Base-by-base conservation (phyloP, 2,888 invertebrate species). In the Galerucella nymphaeae region DNA sequence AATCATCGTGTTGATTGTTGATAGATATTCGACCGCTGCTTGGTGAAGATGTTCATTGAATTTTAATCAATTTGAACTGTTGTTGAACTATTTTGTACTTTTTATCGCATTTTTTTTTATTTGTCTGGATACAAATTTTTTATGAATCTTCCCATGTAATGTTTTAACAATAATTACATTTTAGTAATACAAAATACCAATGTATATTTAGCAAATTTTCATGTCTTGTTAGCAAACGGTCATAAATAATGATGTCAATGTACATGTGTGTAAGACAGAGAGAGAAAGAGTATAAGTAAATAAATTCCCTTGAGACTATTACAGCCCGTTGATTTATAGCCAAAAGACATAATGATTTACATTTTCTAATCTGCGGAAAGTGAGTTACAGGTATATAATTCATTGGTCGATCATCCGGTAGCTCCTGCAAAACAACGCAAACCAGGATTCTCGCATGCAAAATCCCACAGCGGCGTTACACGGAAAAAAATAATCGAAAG, bases 361-460 rank as follows among this genome's bases (percentile, higher is more conserved):
- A 80, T 81, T 82, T 81, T 82, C 81, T 82, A 80, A 81, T 82
- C 79, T 79, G 78, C 79, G 79, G 79, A 81, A 79, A 81, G 80
- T 76, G 80, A 76, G 77, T 76, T 78, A 78, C 79, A 78, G 77
- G 79, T 72, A 75, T 74, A 81, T 82, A 83, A 82, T 76, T 82
- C 82, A 82, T 81, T 76, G 77, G 77, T 64, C 76, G 80, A 77
- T 78, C 82, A 83, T 82, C 82, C 83, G 82, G 83, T 83, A 83
- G 83, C 82, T 77, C 81, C 78, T 79, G 80, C 79, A 75, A 77
- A 81, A 80, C 81, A 80, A 79, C 77, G 76, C 62, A 70, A 77
- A 77, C 80, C 76, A 78, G 80, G 80, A 82, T 83, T 81, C 81
- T 81, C 82, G 83, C 82, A 82, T 83, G 83, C 82, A 72, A 79